Evolutionary conservation across 2,797 vertebrate species (phyloP).

Genomic region (Pseudochaenichthys georgianus): DNA sequence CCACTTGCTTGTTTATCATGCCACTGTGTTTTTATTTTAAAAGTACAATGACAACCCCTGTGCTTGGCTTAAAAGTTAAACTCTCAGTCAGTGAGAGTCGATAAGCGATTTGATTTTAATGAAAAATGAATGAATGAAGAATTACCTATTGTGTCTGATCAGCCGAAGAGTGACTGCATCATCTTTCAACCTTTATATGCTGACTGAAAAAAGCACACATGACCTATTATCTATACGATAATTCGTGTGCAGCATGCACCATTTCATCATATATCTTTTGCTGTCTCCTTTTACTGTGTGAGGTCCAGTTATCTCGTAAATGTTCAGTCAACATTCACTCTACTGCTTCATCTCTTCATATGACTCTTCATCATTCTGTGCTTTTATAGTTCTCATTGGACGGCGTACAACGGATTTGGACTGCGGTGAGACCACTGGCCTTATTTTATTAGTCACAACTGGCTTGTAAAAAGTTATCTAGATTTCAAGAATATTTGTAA

Average conservation of each 20-base stretch:
- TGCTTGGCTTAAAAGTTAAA: background rate
- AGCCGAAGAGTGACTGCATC: background rate
- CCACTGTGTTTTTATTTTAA: background rate
- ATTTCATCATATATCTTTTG: slow-evolving; percentile 13
- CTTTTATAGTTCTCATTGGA: slow-evolving; percentile 51
- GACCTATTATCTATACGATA: background rate
- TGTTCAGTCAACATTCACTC: slow-evolving; percentile 44
- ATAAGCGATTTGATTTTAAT: slow-evolving; percentile 1
- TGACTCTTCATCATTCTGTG: slow-evolving; percentile 46
- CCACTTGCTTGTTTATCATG: background rate
- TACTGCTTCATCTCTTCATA: slow-evolving; percentile 31
- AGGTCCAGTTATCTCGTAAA: slow-evolving; percentile 13
- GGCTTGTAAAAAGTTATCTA: slow-evolving; percentile 49
- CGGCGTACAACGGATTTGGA: background rate
- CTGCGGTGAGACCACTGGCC: slow-evolving; percentile 45
- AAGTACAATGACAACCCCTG: background rate
- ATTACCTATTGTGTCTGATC: background rate
- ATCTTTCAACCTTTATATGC: background rate
- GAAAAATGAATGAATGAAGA: background rate
- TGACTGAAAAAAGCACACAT: background rate
- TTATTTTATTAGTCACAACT: slow-evolving; percentile 54
- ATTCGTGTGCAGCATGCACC: background rate
- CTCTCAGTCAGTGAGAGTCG: background rate
- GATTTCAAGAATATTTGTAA: slow-evolving; percentile 39
- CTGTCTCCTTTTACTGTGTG: slow-evolving; percentile 34